These are phyloP conservation scores for Etheostoma nigrum DNA, from an alignment of 2,797 vertebrate genomes.

Conservation along the genomic window DNA sequence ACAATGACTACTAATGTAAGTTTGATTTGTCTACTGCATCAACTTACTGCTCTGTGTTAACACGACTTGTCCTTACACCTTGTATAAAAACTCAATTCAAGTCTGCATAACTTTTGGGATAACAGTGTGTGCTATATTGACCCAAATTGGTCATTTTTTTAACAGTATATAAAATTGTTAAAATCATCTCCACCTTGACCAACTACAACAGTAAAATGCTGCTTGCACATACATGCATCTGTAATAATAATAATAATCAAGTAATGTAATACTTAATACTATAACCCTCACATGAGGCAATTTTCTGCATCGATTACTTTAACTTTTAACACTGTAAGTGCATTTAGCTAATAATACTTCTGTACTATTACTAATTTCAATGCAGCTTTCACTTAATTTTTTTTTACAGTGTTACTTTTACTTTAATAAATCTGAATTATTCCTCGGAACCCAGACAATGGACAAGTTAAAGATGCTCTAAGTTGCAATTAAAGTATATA, in stretches of 20 bases:
- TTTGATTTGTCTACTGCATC: too few species aligned
- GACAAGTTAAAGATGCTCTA: background rate
- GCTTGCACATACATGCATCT: background rate
- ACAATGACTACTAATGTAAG: too few species aligned
- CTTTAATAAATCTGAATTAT: background rate
- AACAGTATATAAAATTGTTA: background rate
- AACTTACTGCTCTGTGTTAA: too few species aligned
- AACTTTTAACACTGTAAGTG: background rate
- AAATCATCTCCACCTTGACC: background rate
- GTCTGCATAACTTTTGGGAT: too few species aligned
- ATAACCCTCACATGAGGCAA: background rate
- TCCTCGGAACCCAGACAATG: background rate
- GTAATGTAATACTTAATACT: background rate
- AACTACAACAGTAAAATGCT: background rate
- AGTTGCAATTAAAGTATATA: slow-evolving; percentile 19
- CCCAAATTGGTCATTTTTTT: background rate
- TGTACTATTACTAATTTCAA: background rate
- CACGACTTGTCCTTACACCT: too few species aligned
- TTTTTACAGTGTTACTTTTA: background rate
- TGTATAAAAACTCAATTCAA: too few species aligned
- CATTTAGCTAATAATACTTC: background rate
- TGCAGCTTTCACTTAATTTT: background rate
- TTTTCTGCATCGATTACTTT: background rate
- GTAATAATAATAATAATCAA: background rate
- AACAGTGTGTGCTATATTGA: background rate